Base-by-base conservation (phyloP, 2,113 vertebrate genomes). In the Hucho hucho region DNA sequence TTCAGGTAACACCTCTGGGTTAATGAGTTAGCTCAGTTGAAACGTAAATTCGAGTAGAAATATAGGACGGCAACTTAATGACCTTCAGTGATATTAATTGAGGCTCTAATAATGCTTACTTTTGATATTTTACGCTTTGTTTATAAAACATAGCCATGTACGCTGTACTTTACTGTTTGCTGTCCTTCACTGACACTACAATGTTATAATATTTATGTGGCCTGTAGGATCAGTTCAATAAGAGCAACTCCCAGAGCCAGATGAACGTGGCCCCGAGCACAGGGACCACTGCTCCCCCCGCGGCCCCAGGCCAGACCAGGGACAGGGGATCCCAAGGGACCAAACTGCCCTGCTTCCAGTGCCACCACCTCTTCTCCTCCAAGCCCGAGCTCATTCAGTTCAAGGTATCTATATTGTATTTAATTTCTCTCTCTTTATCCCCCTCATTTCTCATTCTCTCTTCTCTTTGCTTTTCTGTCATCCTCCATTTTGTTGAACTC, bases 361-460 rank as follows among this genome's bases (percentile, higher is more conserved):
- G 98, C 83, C 87, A 79, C 67, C 89, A 89, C 2, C 87, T 77
- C 4, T 96, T 98, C 80, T 89, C 88, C 28, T 93, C 88, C 84
- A 97, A 95, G 84, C 98, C 98, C 0, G 96, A 98, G 26, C 83
- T 97, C 81, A 84, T 99, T 56, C 95, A 98, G 75, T 94, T 95
- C 78, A 96, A 97, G 96, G 98, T 98, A 93, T 79, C 22, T n/a
- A 6, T 43, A 53, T 2, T 13, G 2, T 16, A 4, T 5, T 59
- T 28, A 14, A 37, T 49, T 4, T 59, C 53, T 69, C 68, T 16
- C 18, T 16, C 58, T n/a, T n/a, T 61, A 3, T 4, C 16, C 4
- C 3, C 12, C 47, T 49, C 47, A 37, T 49, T 49, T 14, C 11
- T 49, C 47, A 16, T 11, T 14, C 29, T 6, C 32, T 7, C 1